These are phyloP conservation scores for Eudemis profundana DNA, from an alignment of 2,888 invertebrate species.

Conservation along the genomic window DNA sequence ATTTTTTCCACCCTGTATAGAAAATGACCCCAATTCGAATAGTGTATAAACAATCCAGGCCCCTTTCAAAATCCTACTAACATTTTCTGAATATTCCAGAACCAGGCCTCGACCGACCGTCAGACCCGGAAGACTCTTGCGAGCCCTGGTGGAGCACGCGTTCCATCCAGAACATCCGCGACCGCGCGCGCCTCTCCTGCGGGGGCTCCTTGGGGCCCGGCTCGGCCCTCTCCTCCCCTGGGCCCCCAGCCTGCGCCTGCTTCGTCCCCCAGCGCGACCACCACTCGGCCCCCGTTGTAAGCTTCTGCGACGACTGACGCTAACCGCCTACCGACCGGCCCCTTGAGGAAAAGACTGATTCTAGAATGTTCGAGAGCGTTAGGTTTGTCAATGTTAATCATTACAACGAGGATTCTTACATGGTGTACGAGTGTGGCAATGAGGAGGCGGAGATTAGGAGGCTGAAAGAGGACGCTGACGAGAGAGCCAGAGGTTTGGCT, in stretches of 20 bases:
- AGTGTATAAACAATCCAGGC: no score
- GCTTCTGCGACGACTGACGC: conserved; percentile 85
- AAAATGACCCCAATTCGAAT: no score
- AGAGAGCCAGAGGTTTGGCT: conserved; percentile 61
- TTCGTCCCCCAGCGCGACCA: conserved; percentile 77
- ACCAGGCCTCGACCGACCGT: conserved; percentile 59
- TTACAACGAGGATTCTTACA: conserved; percentile 47
- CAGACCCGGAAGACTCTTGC: conserved; percentile 54
- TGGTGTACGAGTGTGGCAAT: conserved; percentile 29
- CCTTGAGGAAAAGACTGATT: conserved; percentile 49
- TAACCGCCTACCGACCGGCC: conserved; percentile 59
- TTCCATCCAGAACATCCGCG: conserved; percentile 69
- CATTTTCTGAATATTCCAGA: conserved; percentile 53
- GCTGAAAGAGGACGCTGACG: conserved; percentile 55
- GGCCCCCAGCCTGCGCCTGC: conserved; percentile 77
- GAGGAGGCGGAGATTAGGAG: conserved; percentile 47
- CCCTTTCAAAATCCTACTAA: neutral
- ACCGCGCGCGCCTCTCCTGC: conserved; percentile 75
- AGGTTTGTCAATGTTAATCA: conserved; percentile 22
- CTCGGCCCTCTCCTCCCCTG: conserved; percentile 76
- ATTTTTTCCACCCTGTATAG: no score
- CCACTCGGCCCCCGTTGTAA: conserved; percentile 86
- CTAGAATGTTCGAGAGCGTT: conserved; percentile 27
- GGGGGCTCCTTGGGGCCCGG: conserved; percentile 74
- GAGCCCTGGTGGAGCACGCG: conserved; percentile 66